Evolutionary conservation across 2,113 vertebrate genomes (phyloP).

Genomic region (Potamarius usumacintae): DNA sequence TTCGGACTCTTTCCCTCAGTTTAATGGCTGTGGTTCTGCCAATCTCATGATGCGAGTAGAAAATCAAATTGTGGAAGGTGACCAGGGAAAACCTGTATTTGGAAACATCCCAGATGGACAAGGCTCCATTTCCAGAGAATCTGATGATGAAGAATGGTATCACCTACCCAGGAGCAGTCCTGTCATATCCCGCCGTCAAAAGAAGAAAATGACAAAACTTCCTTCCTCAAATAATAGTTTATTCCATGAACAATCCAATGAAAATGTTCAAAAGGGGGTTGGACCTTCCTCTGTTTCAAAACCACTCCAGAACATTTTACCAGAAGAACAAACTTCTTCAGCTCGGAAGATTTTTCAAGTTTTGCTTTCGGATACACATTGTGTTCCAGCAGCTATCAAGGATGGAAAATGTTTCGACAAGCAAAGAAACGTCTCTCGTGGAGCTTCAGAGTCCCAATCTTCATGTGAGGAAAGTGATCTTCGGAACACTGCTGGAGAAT

Average conservation of each 20-base stretch:
- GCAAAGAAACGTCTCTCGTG: neutral
- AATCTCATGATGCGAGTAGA: neutral
- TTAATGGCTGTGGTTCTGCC: neutral
- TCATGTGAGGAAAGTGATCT: neutral
- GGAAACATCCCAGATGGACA: neutral
- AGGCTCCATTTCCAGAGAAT: neutral
- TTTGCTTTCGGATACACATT: neutral
- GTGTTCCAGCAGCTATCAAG: neutral
- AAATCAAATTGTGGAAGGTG: neutral
- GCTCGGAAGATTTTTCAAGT: neutral
- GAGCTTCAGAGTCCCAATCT: neutral
- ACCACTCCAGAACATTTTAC: neutral
- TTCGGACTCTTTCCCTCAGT: neutral
- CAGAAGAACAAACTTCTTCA: constrained; percentile 3
- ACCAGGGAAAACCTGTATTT: neutral
- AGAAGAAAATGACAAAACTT: neutral
- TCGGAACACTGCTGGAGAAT: neutral
- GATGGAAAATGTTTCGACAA: neutral
- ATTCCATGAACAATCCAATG: neutral
- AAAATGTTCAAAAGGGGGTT: neutral
- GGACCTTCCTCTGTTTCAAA: neutral
- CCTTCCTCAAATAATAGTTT: neutral
- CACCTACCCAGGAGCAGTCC: constrained; percentile 64
- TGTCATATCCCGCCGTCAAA: constrained; percentile 55
- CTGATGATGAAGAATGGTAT: constrained; percentile 8